Conservation (phyloP, 2,888 invertebrate species). For the Ichneumon xanthorius region DNA sequence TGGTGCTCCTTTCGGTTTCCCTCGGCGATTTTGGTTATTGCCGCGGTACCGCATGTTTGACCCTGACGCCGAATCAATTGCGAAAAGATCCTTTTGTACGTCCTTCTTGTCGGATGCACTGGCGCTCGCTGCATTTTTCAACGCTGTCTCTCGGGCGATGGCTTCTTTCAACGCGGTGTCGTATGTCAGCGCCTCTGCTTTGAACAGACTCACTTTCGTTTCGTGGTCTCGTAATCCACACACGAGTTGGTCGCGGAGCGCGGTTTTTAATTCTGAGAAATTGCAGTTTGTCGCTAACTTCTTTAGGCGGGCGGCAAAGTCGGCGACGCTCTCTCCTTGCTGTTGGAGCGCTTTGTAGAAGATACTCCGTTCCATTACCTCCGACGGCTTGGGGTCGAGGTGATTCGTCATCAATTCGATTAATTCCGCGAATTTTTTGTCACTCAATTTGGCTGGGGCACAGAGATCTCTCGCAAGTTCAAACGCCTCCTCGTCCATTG, state of each 20-base stretch:
- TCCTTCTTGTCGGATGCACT: not conserved
- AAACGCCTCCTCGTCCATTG: constrained; percentile 59
- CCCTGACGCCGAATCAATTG: constrained; percentile 4
- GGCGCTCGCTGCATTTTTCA: constrained; percentile 30
- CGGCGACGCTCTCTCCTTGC: constrained; percentile 56
- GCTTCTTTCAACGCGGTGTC: constrained; percentile 56
- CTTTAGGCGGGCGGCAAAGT: constrained; percentile 60
- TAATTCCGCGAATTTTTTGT: constrained; percentile 57
- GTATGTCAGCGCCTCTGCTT: constrained; percentile 42
- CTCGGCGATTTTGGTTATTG: too few relatives aligned
- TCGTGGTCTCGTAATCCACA: constrained; percentile 60
- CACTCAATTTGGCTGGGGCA: constrained; percentile 64
- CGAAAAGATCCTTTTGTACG: constrained; percentile 6
- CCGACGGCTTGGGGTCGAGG: constrained; percentile 60
- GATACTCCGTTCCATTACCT: constrained; percentile 64
- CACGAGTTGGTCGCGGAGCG: constrained; percentile 68
- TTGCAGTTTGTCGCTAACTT: constrained; percentile 64
- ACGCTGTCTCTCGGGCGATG: constrained; percentile 46
- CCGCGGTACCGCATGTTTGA: not conserved
- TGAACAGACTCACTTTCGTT: constrained; percentile 48
- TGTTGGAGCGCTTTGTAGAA: constrained; percentile 64
- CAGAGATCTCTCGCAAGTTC: constrained; percentile 61
- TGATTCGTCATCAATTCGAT: constrained; percentile 64
- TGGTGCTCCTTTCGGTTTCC: too few relatives aligned
- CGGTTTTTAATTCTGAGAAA: constrained; percentile 54